Evolutionary conservation across 2,113 vertebrate species (phyloP).

Genomic region (Phaethornis superciliosus): DNA sequence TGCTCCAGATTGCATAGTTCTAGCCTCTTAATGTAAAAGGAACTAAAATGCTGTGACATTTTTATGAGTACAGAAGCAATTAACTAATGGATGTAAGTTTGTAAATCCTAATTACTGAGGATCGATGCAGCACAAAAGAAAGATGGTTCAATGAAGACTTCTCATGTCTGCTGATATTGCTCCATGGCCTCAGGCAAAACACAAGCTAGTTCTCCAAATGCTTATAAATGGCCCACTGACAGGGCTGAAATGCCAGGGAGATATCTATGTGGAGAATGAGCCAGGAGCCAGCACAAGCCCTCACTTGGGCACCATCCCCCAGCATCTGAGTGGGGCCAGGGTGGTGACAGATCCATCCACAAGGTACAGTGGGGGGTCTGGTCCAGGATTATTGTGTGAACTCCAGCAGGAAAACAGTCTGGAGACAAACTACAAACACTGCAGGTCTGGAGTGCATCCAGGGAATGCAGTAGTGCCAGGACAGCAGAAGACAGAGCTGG

Average conservation of each 20-base stretch:
- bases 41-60: background rate
- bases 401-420: background rate
- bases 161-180: background rate
- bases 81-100: background rate
- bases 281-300: background rate
- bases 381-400: background rate
- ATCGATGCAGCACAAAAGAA: background rate
- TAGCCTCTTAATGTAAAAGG: background rate
- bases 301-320: background rate
- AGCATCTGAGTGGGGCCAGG: background rate
- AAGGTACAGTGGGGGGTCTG: background rate
- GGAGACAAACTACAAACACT: background rate
- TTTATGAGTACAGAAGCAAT: constrained; percentile 21
- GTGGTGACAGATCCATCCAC: background rate
- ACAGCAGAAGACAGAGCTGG: background rate
- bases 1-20: background rate
- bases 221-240: background rate
- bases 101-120: constrained; percentile 12
- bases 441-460: background rate
- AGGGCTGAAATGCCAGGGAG: background rate
- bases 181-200: background rate
- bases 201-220: background rate
- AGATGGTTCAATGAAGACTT: background rate
- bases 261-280: background rate
- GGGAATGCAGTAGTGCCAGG: background rate